Base-by-base conservation (phyloP, 2,113 vertebrate species). In the Cavia porcellus region DNA sequence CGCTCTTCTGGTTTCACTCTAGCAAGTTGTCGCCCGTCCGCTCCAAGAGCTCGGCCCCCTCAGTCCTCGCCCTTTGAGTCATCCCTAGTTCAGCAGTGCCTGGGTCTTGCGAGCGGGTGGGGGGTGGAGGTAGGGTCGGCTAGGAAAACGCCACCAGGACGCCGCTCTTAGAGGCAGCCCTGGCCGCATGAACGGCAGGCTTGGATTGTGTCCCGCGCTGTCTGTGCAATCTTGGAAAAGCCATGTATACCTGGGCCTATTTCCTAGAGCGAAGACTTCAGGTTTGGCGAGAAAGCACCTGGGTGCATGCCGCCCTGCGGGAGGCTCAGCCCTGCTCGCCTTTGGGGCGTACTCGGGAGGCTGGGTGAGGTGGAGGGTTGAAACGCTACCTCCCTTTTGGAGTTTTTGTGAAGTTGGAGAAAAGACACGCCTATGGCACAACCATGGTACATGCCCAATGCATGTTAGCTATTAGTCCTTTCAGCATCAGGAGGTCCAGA, bases 61-160 rank as follows among this genome's bases (percentile, higher is more conserved):
- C 86, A 83, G 74, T 24, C 70, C 92, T 83, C 11, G 61, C 93
- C 96, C 94, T 88, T 55, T 97, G 97, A 97, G 95, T 97, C 96
- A 97, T 50, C n/a, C 2, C 79, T 87, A 59, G 30, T 77, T 75
- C 0, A 24, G 95, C 52, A 15, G 81, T 35, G 79, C 59, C 84
- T 7, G 64, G 57, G 77, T 50, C 68, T 5, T 11, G 45, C 28
- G 55, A 15, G 55, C 38, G 38, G 38, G 0, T 17, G 68, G 94
- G 35, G 0, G 28, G 90, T 15, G 35, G 85, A 14, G 12, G 75
- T 68, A 28, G 17, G 38, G 30, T 42, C 3, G 15, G 30, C 89
- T 50, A 80, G 66, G 52, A 28, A 82, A 66, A 42, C 42, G 95
- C 57, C 59, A 38, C 45, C 79, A 1, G 3, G 32, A n/a, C 11